These are phyloP conservation scores for Apis mellifera DNA, from an alignment of 1,140 invertebrate genomes.

Conservation along the genomic window Amel_HAv3.1 CM009940.2:10180501-10181000, in stretches of 20 bases:
- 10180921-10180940: neutral
- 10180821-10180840: constrained; percentile 91
- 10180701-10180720: constrained; percentile 40
- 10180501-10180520: neutral
- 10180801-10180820: constrained; percentile 92
- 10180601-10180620: neutral
- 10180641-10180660: constrained; percentile 41
- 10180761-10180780: constrained; percentile 84
- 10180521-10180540: neutral
- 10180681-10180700: neutral
- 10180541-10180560: neutral
- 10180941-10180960: too few relatives aligned
- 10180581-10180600: too few relatives aligned
- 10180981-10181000: neutral
- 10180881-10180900: neutral
- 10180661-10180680: neutral
- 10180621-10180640: constrained; percentile 24
- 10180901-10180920: neutral
- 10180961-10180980: neutral
- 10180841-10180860: constrained; percentile 85
- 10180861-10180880: constrained; percentile 66
- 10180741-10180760: constrained; percentile 86
- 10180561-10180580: neutral
- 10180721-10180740: constrained; percentile 79
- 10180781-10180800: constrained; percentile 83